Conservation (phyloP, 1,140 invertebrate species). For the Berghia stephanieae region DNA sequence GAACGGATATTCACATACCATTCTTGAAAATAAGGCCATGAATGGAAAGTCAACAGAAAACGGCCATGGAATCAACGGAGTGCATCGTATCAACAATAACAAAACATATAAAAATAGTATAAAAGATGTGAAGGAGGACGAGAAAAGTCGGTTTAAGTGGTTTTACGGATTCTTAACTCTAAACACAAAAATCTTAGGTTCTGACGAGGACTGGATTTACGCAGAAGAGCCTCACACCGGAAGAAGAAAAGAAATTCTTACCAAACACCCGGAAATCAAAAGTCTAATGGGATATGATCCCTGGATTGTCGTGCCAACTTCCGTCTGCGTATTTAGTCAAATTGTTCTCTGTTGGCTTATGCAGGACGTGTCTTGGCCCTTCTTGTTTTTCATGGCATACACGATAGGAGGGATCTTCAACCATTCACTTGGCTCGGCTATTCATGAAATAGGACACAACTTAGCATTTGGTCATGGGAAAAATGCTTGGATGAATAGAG, state of each 20-base stretch:
- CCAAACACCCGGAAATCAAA: constrained; percentile 66
- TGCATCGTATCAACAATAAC: background rate
- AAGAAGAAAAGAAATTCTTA: constrained; percentile 59
- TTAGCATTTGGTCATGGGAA: constrained; percentile 63
- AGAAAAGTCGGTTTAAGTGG: constrained; percentile 34
- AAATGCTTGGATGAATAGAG: constrained; percentile 53
- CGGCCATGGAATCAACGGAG: background rate
- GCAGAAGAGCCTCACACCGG: constrained; percentile 59
- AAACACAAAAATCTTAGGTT: constrained; percentile 31
- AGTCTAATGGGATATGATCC: constrained; percentile 63
- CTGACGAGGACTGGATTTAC: constrained; percentile 55
- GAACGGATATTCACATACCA: too few species aligned
- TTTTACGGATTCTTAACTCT: constrained; percentile 45
- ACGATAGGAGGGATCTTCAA: constrained; percentile 62
- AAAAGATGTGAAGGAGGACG: background rate
- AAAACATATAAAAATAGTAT: background rate
- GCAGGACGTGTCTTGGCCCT: constrained; percentile 54
- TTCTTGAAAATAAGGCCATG: background rate
- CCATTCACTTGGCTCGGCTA: constrained; percentile 64
- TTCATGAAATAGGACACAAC: constrained; percentile 67
- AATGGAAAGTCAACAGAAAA: background rate
- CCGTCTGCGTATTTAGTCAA: constrained; percentile 50
- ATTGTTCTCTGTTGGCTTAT: constrained; percentile 55
- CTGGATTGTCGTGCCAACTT: constrained; percentile 54
- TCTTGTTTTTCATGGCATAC: constrained; percentile 56